Evolutionary conservation across 37 sponge, comb jelly and placozoan species (phyloP).

Genomic region (Oscarella lobularis): DNA sequence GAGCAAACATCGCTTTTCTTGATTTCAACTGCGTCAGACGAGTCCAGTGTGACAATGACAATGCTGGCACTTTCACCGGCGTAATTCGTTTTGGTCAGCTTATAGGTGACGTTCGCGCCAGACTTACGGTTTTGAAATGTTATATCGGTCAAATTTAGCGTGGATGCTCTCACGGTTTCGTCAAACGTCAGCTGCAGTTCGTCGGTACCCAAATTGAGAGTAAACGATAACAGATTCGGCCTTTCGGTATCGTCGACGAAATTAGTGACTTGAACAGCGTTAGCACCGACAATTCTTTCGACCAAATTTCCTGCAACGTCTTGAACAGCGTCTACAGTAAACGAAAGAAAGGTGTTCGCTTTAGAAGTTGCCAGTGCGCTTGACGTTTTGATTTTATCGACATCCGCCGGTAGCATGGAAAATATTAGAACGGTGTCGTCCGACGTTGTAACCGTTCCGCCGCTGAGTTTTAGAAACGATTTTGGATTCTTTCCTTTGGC

Average conservation of each 20-base stretch:
- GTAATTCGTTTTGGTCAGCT: background rate
- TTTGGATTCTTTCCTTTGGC: no score
- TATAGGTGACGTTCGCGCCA: background rate
- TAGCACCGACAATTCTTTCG: conserved; percentile 12
- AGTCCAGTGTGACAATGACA: background rate
- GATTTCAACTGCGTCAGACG: conserved; percentile 10
- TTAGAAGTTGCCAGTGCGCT: conserved; percentile 31
- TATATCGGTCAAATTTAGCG: conserved; percentile 22
- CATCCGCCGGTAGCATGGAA: conserved; percentile 26
- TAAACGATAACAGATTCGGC: conserved; percentile 43
- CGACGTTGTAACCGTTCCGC: conserved; percentile 16
- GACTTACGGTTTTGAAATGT: conserved; percentile 18
- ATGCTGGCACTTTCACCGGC: background rate
- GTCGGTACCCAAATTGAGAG: conserved; percentile 40
- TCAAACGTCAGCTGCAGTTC: conserved; percentile 37
- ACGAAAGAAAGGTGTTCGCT: conserved; percentile 36
- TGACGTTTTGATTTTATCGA: conserved; percentile 51
- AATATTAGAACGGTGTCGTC: conserved; percentile 29
- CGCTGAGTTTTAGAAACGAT: conserved; percentile 15
- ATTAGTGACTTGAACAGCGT: conserved; percentile 39
- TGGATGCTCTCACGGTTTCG: conserved; percentile 42
- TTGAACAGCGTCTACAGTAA: conserved; percentile 24
- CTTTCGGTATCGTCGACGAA: conserved; percentile 35
- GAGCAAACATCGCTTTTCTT: conserved; percentile 24
- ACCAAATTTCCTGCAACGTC: conserved; percentile 73